phyloP scores from a whole-genome alignment of 2,888 invertebrate genomes.

The Noctua pronuba region DNA sequence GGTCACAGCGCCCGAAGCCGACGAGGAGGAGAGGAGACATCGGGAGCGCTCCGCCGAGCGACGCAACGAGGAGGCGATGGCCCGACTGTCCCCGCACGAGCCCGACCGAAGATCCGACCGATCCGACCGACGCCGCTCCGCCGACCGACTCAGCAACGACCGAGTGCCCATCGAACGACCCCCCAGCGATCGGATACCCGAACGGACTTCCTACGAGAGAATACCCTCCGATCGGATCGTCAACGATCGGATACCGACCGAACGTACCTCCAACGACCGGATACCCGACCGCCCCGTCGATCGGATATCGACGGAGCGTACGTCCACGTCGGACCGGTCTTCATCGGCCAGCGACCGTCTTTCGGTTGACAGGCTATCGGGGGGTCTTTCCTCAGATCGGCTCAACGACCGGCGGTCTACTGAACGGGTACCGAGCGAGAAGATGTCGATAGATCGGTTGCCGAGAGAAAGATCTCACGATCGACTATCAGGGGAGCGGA shows the following conservation, averaged over 20 bases:
- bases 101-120: slow-evolving; percentile 67
- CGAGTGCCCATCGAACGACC: slow-evolving; percentile 69
- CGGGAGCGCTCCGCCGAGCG: slow-evolving; percentile 80
- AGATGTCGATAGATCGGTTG: slow-evolving; percentile 72
- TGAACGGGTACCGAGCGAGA: slow-evolving; percentile 70
- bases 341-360: slow-evolving; percentile 72
- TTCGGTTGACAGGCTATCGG: slow-evolving; percentile 69
- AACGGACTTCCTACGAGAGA: slow-evolving; percentile 64
- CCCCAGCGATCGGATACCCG: slow-evolving; percentile 66
- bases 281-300: slow-evolving; percentile 65
- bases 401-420: slow-evolving; percentile 65
- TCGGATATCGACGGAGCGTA: slow-evolving; percentile 68
- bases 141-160: slow-evolving; percentile 71
- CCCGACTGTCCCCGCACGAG: slow-evolving; percentile 81
- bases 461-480: slow-evolving; percentile 74
- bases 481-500: slow-evolving; percentile 65
- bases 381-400: slow-evolving; percentile 62
- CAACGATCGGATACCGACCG: slow-evolving; percentile 64
- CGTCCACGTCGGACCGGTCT: slow-evolving; percentile 71
- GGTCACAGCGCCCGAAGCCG: slow-evolving; percentile 82
- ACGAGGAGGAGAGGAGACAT: slow-evolving; percentile 85
- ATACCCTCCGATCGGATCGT: slow-evolving; percentile 64
- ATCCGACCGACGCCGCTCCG: slow-evolving; percentile 74
- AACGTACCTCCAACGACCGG: slow-evolving; percentile 66
- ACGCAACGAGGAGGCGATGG: slow-evolving; percentile 82